Evolutionary conservation across 2,797 vertebrate species (phyloP).

Genomic region (Phataginus tetradactyla): DNA sequence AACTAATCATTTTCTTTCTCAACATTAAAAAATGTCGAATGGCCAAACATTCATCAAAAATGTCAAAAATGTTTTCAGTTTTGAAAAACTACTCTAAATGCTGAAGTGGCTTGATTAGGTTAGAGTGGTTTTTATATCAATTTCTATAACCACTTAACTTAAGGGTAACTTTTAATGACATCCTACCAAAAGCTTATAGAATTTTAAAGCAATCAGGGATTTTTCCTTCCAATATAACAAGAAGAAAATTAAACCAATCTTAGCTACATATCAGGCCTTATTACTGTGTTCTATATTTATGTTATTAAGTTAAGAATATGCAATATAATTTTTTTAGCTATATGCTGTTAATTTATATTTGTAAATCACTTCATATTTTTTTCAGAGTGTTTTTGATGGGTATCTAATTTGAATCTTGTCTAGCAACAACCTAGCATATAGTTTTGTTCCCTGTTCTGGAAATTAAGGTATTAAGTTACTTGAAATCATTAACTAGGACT

Average conservation of each 20-base stretch:
- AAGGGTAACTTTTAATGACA: constrained; percentile 83
- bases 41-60: constrained; percentile 82
- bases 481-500: not conserved
- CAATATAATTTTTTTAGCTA: constrained; percentile 51
- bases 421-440: constrained; percentile 28
- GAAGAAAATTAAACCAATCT: constrained; percentile 76
- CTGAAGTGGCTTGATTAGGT: constrained; percentile 80
- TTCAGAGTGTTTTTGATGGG: constrained; percentile 4
- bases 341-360: constrained; percentile 55
- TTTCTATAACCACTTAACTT: constrained; percentile 82
- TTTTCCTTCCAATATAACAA: constrained; percentile 61
- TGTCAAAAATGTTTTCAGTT: constrained; percentile 84
- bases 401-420: constrained; percentile 52
- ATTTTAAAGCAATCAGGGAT: constrained; percentile 80
- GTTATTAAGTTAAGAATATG: constrained; percentile 73
- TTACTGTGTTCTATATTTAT: constrained; percentile 70
- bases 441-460: constrained; percentile 48
- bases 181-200: constrained; percentile 77
- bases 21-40: constrained; percentile 79
- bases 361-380: constrained; percentile 44
- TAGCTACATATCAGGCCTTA: constrained; percentile 42
- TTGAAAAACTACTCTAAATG: constrained; percentile 77
- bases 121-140: constrained; percentile 80
- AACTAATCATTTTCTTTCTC: constrained; percentile 73
- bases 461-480: constrained; percentile 6